These are phyloP conservation scores for Paraescarpia echinospica DNA, from an alignment of 1,140 invertebrate species.

Conservation along the genomic window DNA sequence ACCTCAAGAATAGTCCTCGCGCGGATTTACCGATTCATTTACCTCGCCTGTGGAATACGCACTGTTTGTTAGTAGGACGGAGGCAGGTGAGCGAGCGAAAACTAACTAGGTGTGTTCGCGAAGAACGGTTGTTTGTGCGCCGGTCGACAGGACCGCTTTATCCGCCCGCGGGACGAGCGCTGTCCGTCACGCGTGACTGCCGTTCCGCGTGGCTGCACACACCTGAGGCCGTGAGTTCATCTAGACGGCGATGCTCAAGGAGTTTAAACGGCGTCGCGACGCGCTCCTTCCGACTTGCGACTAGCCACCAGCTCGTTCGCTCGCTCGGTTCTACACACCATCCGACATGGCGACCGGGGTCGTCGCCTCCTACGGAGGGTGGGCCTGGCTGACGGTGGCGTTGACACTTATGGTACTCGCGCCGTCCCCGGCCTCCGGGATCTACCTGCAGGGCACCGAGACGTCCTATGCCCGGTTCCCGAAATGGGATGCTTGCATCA, in stretches of 20 bases:
- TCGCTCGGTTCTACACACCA: neutral
- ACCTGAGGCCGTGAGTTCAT: neutral
- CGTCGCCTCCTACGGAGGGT: no score
- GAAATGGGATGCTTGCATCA: constrained; percentile 50
- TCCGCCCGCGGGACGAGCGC: neutral
- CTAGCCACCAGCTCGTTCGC: neutral
- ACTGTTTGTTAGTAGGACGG: neutral
- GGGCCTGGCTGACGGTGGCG: neutral
- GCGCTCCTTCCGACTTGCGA: neutral
- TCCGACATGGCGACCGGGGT: neutral
- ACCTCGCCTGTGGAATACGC: neutral
- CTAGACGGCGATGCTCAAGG: neutral
- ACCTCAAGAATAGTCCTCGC: neutral
- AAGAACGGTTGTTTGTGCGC: neutral
- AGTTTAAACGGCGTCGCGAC: neutral
- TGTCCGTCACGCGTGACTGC: neutral
- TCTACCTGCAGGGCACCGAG: constrained; percentile 24
- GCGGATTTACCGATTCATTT: neutral
- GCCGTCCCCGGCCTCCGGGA: neutral
- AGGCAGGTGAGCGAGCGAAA: neutral
- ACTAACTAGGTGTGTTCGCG: neutral
- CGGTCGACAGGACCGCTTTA: neutral
- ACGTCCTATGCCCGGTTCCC: constrained; percentile 44
- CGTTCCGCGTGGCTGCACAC: neutral
- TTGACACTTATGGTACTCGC: neutral